These are phyloP conservation scores for Burhinus bistriatus DNA, from an alignment of 2,113 vertebrate genomes.

Conservation along the genomic window DNA sequence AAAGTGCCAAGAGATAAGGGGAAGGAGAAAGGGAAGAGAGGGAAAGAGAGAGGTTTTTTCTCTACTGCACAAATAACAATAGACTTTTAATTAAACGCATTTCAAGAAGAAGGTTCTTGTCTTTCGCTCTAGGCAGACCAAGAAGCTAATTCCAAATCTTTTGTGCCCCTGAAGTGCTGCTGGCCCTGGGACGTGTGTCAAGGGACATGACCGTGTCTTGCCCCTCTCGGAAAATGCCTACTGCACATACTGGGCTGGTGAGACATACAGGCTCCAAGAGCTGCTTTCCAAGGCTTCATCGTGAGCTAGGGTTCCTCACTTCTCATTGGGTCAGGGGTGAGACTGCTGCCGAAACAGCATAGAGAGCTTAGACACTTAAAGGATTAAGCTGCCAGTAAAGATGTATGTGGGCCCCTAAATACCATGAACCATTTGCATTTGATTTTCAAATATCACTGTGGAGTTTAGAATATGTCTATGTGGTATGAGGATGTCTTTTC, in stretches of 20 bases:
- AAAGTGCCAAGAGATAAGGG: neutral
- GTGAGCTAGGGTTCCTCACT: neutral
- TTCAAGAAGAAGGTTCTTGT: neutral
- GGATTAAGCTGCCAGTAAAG: neutral
- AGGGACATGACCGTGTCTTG: neutral
- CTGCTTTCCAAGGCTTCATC: neutral
- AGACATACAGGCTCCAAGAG: fast-evolving
- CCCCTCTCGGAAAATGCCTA: neutral
- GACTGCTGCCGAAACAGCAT: neutral
- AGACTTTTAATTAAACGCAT: neutral
- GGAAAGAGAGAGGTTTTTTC: neutral
- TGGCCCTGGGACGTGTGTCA: neutral
- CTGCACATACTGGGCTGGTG: neutral
- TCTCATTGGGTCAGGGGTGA: fast-evolving
- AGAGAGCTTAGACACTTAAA: neutral
- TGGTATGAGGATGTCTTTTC: neutral
- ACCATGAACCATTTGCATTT: neutral
- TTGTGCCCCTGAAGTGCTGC: fast-evolving
- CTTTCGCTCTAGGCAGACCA: neutral
- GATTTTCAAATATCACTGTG: neutral
- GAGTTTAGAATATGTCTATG: neutral
- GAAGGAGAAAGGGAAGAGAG: neutral
- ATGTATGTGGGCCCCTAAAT: fast-evolving
- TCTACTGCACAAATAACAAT: neutral
- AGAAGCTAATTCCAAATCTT: neutral